A percentile compares a stretch with the other conserved stretches of the same genome.
phyloP scores from a whole-genome alignment of 2,797 vertebrate species.

The Parauchenoglanis ngamensis region DNA sequence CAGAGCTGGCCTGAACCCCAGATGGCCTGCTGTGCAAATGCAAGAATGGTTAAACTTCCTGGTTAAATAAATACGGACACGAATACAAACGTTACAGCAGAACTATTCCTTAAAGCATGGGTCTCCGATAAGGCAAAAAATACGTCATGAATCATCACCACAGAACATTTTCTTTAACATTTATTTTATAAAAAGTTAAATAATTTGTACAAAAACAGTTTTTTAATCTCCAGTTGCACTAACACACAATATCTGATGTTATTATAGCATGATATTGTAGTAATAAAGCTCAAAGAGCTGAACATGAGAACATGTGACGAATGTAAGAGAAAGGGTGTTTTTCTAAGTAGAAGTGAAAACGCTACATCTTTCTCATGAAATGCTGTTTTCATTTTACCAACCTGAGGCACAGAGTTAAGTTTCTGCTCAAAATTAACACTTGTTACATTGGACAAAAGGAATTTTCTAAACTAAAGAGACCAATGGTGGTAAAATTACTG shows the following conservation, averaged over 20 bases:
- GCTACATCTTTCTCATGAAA: neutral
- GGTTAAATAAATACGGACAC: neutral
- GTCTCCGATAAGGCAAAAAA: neutral
- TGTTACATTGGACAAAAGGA: neutral
- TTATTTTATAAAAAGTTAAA: neutral
- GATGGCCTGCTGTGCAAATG: neutral
- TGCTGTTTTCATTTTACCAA: neutral
- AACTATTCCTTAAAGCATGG: neutral
- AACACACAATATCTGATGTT: neutral
- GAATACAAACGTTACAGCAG: neutral
- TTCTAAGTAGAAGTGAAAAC: neutral
- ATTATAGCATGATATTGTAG: too few species aligned
- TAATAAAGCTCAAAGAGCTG: neutral
- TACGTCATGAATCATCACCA: too few species aligned
- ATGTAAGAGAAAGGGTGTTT: neutral
- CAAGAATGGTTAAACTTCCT: constrained; percentile 1
- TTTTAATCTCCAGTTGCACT: neutral
- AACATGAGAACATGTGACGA: too few species aligned
- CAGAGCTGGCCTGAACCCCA: neutral
- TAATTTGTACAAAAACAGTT: neutral
- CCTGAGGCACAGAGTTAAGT: neutral
- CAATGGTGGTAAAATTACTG: neutral
- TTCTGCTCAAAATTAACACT: neutral
- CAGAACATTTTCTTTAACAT: neutral
- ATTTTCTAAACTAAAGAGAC: neutral